These are phyloP conservation scores for Schlechtendalia chinensis DNA, from an alignment of 1,140 invertebrate species.

Conservation along the genomic window DNA sequence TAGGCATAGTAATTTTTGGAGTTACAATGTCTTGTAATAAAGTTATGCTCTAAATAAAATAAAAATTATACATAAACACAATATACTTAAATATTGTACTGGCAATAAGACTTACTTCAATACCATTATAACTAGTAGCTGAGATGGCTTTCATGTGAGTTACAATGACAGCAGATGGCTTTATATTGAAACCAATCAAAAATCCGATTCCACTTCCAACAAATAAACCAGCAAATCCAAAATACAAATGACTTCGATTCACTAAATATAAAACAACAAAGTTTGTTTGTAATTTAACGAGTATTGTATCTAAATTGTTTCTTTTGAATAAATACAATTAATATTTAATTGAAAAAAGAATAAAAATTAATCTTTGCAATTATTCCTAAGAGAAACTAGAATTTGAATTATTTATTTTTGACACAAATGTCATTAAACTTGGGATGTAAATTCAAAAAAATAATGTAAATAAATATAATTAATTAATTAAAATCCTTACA, in stretches of 20 bases:
- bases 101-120: conserved; percentile 12
- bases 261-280: conserved; percentile 24
- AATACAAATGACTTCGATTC: conserved; percentile 42
- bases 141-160: conserved; percentile 49
- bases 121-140: conserved; percentile 42
- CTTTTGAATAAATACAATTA: too few species aligned
- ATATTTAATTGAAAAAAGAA: too few species aligned
- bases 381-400: too few species aligned
- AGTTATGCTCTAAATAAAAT: conserved; percentile 59
- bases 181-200: conserved; percentile 34
- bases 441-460: too few species aligned
- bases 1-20: conserved; percentile 60
- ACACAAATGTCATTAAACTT: too few species aligned
- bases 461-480: too few species aligned
- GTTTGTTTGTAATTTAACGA: too few species aligned
- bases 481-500: too few species aligned
- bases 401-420: too few species aligned
- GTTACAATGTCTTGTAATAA: conserved; percentile 62
- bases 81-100: background rate
- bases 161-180: conserved; percentile 23
- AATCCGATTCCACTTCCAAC: conserved; percentile 36
- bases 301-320: too few species aligned
- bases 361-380: too few species aligned
- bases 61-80: conserved; percentile 47
- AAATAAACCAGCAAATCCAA: conserved; percentile 42